These are phyloP conservation scores for Halichoerus grypus DNA, from an alignment of 2,113 vertebrate species.

Conservation along the genomic window DNA sequence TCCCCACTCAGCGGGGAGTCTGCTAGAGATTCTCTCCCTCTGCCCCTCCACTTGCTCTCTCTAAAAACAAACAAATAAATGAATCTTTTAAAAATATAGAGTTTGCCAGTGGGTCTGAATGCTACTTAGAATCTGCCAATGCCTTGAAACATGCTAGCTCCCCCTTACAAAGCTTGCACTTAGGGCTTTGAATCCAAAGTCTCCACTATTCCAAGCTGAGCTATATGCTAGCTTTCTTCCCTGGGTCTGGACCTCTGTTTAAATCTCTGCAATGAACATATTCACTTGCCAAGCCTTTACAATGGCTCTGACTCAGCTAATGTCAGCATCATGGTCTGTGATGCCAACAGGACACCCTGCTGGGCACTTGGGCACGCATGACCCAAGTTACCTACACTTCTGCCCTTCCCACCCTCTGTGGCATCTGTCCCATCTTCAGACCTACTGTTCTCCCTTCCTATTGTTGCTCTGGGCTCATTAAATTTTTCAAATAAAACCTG, in stretches of 20 bases:
- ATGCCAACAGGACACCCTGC: background rate
- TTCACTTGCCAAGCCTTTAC: background rate
- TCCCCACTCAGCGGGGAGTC: background rate
- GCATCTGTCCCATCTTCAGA: background rate
- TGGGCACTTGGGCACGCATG: accelerated
- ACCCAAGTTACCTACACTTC: background rate
- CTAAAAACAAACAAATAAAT: background rate
- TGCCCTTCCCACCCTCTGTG: background rate
- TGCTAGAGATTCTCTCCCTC: background rate
- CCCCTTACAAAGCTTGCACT: background rate
- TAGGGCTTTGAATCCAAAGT: background rate
- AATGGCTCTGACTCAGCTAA: background rate
- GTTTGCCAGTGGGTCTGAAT: background rate
- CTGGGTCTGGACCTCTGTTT: background rate
- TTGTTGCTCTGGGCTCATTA: background rate
- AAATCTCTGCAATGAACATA: background rate
- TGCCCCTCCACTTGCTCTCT: background rate
- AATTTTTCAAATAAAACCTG: background rate
- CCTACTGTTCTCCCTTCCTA: background rate
- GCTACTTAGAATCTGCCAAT: background rate
- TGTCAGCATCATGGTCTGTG: background rate
- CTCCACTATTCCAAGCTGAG: background rate
- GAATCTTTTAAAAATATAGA: background rate
- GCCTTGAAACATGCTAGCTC: background rate
- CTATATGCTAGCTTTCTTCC: background rate